Evolutionary conservation across 2,797 vertebrate genomes (phyloP).

Genomic region (Enteromius trimaculatus): DNA sequence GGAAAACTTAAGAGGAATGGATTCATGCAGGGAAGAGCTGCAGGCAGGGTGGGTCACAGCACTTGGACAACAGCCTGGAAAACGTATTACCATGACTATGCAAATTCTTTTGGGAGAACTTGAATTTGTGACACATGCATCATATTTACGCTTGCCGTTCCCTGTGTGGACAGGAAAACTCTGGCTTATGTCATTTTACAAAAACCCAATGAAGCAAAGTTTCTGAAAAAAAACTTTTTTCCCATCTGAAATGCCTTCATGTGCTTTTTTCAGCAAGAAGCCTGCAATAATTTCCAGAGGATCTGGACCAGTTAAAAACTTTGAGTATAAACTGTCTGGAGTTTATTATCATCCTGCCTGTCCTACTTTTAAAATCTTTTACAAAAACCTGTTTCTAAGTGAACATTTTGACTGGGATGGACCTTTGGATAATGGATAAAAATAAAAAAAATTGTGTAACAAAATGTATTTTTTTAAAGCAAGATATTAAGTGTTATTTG

Average conservation of each 20-base stretch:
- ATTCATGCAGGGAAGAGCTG: conserved; percentile 14
- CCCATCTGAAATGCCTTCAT: neutral
- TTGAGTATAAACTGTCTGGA: neutral
- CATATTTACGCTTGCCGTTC: neutral
- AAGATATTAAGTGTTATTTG: neutral
- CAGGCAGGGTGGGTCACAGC: conserved; percentile 30
- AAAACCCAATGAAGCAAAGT: neutral
- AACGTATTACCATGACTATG: conserved; percentile 35
- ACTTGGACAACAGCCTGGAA: conserved; percentile 37
- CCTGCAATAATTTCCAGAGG: conserved; percentile 18
- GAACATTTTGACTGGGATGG: neutral
- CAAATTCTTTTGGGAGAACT: conserved; percentile 22
- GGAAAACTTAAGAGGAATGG: neutral
- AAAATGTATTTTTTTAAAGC: neutral
- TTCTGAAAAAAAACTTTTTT: neutral
- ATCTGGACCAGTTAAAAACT: neutral
- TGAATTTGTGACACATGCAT: conserved; percentile 20
- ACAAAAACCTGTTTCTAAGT: neutral
- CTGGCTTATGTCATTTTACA: conserved; percentile 8
- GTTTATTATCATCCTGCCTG: neutral
- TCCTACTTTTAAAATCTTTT: neutral
- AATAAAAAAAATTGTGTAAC: neutral
- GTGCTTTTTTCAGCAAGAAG: neutral
- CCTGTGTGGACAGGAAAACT: neutral
- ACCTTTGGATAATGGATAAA: neutral